phyloP scores from a whole-genome alignment of 2,888 invertebrate genomes.

The Philaethria dido region DNA sequence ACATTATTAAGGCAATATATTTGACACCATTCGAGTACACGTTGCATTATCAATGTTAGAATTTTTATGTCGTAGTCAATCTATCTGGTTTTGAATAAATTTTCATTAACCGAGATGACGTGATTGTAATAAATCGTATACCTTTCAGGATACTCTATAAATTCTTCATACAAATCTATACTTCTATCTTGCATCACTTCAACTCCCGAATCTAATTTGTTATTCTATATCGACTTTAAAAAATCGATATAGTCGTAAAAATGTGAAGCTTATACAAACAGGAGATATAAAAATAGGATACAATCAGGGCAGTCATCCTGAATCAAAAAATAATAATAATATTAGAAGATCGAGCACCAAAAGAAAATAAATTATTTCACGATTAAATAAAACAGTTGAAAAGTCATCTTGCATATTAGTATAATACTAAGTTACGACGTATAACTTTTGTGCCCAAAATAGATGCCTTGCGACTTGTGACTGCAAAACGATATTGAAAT shows the following conservation, averaged over 20 bases:
- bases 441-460: constrained; percentile 53
- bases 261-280: constrained; percentile 19
- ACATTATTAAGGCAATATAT: constrained; percentile 75
- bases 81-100: not conserved
- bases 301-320: not conserved
- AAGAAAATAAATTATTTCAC: constrained; percentile 34
- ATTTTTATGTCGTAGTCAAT: not conserved
- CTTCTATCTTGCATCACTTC: not conserved
- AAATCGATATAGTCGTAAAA: constrained; percentile 9
- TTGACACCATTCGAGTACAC: constrained; percentile 21
- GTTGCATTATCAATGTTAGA: constrained; percentile 5
- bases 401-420: constrained; percentile 23
- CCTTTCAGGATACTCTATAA: not conserved
- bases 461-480: constrained; percentile 47
- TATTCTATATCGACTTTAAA: constrained; percentile 10
- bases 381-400: constrained; percentile 33
- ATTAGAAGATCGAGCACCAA: constrained; percentile 39
- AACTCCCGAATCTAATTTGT: not conserved
- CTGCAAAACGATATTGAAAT: not conserved
- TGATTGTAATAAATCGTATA: constrained; percentile 3
- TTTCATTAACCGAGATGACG: not conserved
- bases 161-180: not conserved
- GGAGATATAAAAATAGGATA: constrained; percentile 23
- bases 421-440: constrained; percentile 24
- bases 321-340: constrained; percentile 23